phyloP scores from a whole-genome alignment of 1,140 invertebrate genomes.

The Drosophila sulfurigaster region DNA sequence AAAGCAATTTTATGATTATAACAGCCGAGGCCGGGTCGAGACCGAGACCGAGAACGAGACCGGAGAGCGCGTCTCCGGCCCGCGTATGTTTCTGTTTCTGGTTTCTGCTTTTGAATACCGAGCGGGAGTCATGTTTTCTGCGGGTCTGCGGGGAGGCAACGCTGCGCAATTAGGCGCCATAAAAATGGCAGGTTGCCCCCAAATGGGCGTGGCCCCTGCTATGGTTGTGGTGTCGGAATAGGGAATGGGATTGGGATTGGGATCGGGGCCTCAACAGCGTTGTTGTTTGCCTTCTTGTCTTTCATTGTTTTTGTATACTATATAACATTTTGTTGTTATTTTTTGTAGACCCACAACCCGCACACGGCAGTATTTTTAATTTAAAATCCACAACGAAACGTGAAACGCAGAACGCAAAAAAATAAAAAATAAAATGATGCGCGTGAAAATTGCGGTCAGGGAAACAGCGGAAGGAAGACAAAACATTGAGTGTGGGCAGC shows the following conservation, averaged over 20 bases:
- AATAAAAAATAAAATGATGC: conserved; percentile 24
- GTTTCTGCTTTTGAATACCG: neutral
- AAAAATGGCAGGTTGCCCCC: conserved; percentile 74
- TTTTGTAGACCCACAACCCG: conserved; percentile 55
- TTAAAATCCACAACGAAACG: conserved; percentile 75
- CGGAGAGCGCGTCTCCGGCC: conserved; percentile 43
- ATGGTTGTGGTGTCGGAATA: conserved; percentile 16
- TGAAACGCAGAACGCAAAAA: conserved; percentile 36
- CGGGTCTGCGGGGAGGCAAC: conserved; percentile 33
- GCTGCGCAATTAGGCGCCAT: conserved; percentile 80
- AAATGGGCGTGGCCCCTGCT: conserved; percentile 64
- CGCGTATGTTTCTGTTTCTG: conserved; percentile 4
- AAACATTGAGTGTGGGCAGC: conserved; percentile 9
- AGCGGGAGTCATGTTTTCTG: conserved; percentile 23
- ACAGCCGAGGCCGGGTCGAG: conserved; percentile 73
- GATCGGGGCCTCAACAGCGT: conserved; percentile 22
- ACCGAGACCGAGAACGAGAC: conserved; percentile 10
- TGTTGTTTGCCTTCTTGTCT: conserved; percentile 72
- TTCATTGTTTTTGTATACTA: conserved; percentile 39
- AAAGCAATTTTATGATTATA: conserved; percentile 84
- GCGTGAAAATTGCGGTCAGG: conserved; percentile 55
- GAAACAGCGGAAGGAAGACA: neutral
- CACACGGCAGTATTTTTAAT: conserved; percentile 74
- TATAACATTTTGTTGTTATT: neutral
- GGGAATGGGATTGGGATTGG: neutral